Conservation (phyloP, 2,113 vertebrate species). For the Alexandromys fortis region DNA sequence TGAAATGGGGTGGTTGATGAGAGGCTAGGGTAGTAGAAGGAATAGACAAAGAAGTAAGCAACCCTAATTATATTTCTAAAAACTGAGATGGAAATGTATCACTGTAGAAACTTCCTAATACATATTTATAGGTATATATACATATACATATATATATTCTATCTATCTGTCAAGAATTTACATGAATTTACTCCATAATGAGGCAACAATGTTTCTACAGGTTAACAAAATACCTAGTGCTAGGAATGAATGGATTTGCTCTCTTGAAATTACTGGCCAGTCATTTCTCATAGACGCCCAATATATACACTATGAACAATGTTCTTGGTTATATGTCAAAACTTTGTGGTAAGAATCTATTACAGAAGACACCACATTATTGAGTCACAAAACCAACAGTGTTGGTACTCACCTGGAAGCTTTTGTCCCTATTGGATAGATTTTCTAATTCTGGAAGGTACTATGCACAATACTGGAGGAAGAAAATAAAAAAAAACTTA, state of each 20-base stretch:
- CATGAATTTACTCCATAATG: neutral
- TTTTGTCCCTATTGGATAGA: neutral
- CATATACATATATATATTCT: neutral
- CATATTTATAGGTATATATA: neutral
- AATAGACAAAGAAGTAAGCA: neutral
- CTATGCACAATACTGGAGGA: neutral
- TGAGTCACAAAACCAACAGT: neutral
- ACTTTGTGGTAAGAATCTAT: neutral
- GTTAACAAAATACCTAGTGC: neutral
- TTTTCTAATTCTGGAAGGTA: neutral
- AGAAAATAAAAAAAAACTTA: neutral
- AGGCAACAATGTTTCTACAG: neutral
- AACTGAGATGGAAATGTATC: neutral
- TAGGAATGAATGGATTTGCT: neutral
- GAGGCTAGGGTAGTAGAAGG: neutral
- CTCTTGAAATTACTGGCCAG: neutral
- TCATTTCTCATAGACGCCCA: neutral
- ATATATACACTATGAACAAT: neutral
- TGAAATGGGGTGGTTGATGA: neutral
- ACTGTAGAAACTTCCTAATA: neutral
- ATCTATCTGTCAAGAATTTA: neutral
- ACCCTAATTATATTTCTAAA: neutral
- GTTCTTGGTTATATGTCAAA: neutral
- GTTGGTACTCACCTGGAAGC: neutral
- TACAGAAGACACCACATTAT: neutral